phyloP scores from a whole-genome alignment of 2,888 invertebrate species.

The Tupiocoris notatus region DNA sequence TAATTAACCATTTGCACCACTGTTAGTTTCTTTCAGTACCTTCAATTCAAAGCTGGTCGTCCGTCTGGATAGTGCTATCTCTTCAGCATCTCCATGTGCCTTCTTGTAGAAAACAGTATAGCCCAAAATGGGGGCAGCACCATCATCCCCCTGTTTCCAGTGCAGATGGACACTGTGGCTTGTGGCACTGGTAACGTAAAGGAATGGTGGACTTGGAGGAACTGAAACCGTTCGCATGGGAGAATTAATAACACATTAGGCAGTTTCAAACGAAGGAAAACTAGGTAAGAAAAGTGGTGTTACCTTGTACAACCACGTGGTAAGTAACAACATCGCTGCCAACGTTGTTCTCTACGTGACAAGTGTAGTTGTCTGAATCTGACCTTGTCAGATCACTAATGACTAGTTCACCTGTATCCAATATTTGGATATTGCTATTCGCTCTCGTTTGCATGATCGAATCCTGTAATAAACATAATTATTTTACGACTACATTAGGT shows the following conservation, averaged over 20 bases:
- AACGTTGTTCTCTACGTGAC: conserved; percentile 65
- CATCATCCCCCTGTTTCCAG: conserved; percentile 71
- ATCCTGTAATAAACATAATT: conserved; percentile 5
- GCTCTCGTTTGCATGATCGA: conserved; percentile 60
- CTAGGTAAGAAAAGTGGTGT: too few relatives aligned
- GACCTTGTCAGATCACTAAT: conserved; percentile 64
- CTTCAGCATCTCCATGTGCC: conserved; percentile 65
- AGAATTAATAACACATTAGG: too few relatives aligned
- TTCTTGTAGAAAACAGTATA: conserved; percentile 68
- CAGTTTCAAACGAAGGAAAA: too few relatives aligned
- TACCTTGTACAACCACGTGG: conserved; percentile 65
- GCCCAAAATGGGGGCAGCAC: conserved; percentile 67
- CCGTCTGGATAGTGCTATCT: conserved; percentile 64
- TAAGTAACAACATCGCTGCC: conserved; percentile 67
- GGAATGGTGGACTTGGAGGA: conserved; percentile 69
- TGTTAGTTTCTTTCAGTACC: too few relatives aligned
- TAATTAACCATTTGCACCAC: too few relatives aligned
- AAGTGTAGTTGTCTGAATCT: conserved; percentile 71
- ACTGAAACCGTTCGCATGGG: too few relatives aligned
- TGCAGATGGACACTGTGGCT: conserved; percentile 71
- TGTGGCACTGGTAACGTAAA: conserved; percentile 74
- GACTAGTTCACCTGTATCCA: conserved; percentile 65
- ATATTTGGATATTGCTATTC: conserved; percentile 62
- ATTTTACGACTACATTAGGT: background rate
- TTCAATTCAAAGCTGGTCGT: conserved; percentile 68